Conservation (phyloP, 1,140 invertebrate genomes). For the Brachionus koreanus region DNA sequence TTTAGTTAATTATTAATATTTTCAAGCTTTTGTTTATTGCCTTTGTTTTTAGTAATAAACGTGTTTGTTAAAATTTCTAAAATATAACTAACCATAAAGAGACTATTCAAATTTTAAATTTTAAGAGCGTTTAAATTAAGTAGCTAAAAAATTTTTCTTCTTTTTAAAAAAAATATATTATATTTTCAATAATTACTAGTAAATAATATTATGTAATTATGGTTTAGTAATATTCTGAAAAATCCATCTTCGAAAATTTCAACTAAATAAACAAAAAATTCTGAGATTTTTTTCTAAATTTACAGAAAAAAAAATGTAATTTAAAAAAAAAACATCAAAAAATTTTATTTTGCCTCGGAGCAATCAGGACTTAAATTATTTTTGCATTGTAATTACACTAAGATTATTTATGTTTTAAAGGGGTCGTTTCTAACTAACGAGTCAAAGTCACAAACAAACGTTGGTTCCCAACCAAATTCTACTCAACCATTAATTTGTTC, state of each 20-base stretch:
- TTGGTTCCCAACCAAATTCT: slow-evolving; percentile 4
- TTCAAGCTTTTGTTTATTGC: background rate
- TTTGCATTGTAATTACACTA: background rate
- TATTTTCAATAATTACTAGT: background rate
- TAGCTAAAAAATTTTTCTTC: background rate
- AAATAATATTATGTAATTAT: background rate
- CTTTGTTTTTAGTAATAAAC: background rate
- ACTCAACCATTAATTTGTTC: slow-evolving; percentile 24
- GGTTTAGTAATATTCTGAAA: background rate
- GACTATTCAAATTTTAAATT: background rate
- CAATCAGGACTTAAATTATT: background rate
- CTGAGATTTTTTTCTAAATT: background rate
- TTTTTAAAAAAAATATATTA: background rate
- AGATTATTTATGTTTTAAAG: background rate
- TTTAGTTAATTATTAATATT: background rate
- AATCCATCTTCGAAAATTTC: background rate
- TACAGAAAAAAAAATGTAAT: background rate
- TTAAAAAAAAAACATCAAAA: background rate
- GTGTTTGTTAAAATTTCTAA: background rate
- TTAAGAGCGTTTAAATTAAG: background rate
- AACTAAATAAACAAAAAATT: background rate
- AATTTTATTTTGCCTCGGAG: background rate
- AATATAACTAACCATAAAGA: background rate
- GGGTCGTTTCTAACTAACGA: slow-evolving; percentile 36
- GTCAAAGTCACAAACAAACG: slow-evolving; percentile 15